phyloP scores from a whole-genome alignment of 2,797 vertebrate species.

The Malacoctenus gilli region DNA sequence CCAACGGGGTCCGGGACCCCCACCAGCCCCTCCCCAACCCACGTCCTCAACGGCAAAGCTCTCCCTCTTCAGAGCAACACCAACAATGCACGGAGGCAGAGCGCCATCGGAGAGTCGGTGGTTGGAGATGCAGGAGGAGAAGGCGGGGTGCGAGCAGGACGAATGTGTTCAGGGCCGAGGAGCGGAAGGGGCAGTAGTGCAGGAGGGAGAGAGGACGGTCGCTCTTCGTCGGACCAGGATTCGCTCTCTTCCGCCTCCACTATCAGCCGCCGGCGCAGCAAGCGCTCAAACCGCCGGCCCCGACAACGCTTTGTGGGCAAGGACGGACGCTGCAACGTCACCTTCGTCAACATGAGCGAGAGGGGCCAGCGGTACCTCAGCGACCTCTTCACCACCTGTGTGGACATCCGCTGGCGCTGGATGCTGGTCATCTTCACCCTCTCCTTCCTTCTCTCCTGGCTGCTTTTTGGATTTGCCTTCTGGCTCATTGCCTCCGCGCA shows the following conservation, averaged over 20 bases:
- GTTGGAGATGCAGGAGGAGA: constrained; percentile 65
- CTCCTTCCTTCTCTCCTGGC: constrained; percentile 93
- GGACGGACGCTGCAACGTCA: constrained; percentile 86
- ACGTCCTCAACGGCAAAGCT: constrained; percentile 74
- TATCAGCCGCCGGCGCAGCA: constrained; percentile 50
- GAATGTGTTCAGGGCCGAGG: constrained; percentile 57
- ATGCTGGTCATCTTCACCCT: constrained; percentile 93
- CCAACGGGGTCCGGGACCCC: constrained; percentile 64
- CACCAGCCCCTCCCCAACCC: constrained; percentile 65
- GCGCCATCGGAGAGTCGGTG: constrained; percentile 46
- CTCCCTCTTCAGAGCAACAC: constrained; percentile 67
- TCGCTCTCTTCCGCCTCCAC: constrained; percentile 69
- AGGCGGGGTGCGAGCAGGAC: constrained; percentile 65
- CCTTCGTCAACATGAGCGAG: constrained; percentile 92
- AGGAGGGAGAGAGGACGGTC: constrained; percentile 65
- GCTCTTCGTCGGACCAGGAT: constrained; percentile 53
- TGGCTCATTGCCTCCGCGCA: constrained; percentile 90
- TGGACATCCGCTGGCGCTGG: constrained; percentile 95
- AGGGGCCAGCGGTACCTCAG: constrained; percentile 91
- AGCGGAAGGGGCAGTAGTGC: constrained; percentile 52
- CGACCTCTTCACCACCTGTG: constrained; percentile 94
- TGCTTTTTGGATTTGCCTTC: constrained; percentile 91
- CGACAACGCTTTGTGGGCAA: constrained; percentile 85
- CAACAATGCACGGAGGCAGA: constrained; percentile 68
- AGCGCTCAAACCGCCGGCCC: constrained; percentile 73